Conservation (phyloP, 2,113 vertebrate genomes). For the Hippopotamus amphibius region DNA sequence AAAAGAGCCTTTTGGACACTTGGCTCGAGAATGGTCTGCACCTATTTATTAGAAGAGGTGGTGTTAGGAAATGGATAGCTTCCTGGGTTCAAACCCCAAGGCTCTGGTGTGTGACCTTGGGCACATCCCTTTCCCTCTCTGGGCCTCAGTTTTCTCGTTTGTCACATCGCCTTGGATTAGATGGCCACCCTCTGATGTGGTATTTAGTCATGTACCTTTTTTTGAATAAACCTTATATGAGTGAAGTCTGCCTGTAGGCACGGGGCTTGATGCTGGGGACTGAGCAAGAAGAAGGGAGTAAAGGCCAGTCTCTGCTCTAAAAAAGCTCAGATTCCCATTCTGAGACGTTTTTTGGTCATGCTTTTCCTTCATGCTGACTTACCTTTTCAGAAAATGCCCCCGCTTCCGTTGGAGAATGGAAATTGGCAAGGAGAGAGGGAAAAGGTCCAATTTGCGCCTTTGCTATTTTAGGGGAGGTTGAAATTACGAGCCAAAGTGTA, state of each 20-base stretch:
- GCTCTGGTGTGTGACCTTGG: conserved; percentile 59
- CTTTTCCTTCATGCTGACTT: conserved; percentile 73
- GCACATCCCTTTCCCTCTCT: conserved; percentile 31
- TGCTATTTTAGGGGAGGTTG: conserved; percentile 71
- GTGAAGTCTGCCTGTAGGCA: conserved; percentile 7
- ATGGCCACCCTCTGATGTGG: background rate
- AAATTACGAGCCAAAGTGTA: conserved; percentile 72
- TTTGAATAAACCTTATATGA: background rate
- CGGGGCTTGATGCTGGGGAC: background rate
- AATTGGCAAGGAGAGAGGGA: conserved; percentile 67
- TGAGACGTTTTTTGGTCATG: conserved; percentile 50
- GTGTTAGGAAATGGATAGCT: background rate
- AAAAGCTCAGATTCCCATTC: conserved; percentile 45
- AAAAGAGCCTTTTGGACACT: background rate
- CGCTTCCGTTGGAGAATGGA: conserved; percentile 70
- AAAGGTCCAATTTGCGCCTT: conserved; percentile 59
- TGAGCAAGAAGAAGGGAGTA: background rate
- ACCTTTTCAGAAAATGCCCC: conserved; percentile 77
- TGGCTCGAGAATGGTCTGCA: background rate
- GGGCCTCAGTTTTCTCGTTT: conserved; percentile 40
- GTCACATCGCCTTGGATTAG: background rate
- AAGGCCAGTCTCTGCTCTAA: background rate
- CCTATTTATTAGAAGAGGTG: background rate
- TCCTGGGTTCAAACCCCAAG: background rate
- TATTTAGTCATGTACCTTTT: background rate